These are phyloP conservation scores for Habrosyne pyritoides DNA, from an alignment of 2,888 invertebrate genomes.

Conservation along the genomic window DNA sequence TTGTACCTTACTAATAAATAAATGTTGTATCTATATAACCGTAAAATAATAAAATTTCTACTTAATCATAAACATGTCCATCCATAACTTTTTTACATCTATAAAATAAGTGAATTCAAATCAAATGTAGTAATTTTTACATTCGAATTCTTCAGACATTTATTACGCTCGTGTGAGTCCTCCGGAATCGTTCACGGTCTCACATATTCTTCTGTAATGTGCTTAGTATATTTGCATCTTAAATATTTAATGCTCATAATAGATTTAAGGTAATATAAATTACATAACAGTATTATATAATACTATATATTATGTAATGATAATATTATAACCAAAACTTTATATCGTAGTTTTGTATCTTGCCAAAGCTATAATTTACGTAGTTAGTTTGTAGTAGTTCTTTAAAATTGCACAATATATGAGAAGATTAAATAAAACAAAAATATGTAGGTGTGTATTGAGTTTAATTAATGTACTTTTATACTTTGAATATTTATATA, in stretches of 20 bases:
- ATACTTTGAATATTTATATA: not conserved
- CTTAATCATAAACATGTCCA: not conserved
- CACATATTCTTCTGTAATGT: not conserved
- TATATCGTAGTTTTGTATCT: not conserved
- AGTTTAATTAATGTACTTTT: conserved; percentile 11
- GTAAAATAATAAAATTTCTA: not conserved
- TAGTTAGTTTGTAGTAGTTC: not conserved
- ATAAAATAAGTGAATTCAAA: no score
- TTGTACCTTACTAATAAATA: not conserved
- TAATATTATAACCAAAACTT: not conserved
- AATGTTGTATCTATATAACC: not conserved
- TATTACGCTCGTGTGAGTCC: not conserved
- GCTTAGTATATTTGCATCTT: not conserved
- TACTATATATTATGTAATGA: not conserved
- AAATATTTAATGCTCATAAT: not conserved
- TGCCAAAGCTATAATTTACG: not conserved
- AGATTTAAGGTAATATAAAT: not conserved
- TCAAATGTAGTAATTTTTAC: not conserved
- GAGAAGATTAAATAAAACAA: not conserved
- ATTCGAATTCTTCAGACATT: not conserved
- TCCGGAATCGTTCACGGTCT: not conserved
- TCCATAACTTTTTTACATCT: not conserved
- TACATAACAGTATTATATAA: not conserved
- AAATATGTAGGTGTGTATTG: not conserved
- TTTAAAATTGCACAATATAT: not conserved